phyloP scores from a whole-genome alignment of 2,888 invertebrate species.

The Caenorhabditis sp. region DNA sequence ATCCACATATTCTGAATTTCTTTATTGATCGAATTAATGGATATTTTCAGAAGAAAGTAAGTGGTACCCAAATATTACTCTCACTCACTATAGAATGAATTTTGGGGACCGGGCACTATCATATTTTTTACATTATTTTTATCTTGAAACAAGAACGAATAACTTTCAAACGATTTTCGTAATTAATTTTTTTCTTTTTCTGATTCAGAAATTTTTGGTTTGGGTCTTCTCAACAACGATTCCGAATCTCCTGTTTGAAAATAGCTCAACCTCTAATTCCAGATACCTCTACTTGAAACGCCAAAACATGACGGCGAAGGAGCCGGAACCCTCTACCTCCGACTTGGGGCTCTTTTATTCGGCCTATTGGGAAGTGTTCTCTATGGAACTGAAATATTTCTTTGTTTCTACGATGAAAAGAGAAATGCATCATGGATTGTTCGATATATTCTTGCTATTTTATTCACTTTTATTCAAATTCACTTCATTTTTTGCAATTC shows the following conservation, averaged over 20 bases:
- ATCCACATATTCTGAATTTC: constrained; percentile 50
- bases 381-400: constrained; percentile 64
- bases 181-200: too few relatives aligned
- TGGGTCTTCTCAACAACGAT: too few relatives aligned
- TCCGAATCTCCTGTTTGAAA: background rate
- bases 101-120: too few relatives aligned
- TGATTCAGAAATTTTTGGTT: background rate
- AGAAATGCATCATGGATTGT: constrained; percentile 30
- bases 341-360: constrained; percentile 63
- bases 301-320: constrained; percentile 54
- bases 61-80: too few relatives aligned
- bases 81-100: too few relatives aligned
- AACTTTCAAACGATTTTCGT: too few relatives aligned
- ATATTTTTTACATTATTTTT: too few relatives aligned
- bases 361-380: constrained; percentile 64
- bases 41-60: too few relatives aligned
- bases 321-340: constrained; percentile 59
- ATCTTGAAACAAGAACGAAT: too few relatives aligned
- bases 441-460: constrained; percentile 62
- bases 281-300: constrained; percentile 37
- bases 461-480: constrained; percentile 70
- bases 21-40: background rate
- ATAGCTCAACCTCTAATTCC: constrained; percentile 1
- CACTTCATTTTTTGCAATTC: constrained; percentile 70
- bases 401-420: constrained; percentile 38